Conservation (phyloP, 2,113 vertebrate species). For the Dasyprocta punctata region DNA sequence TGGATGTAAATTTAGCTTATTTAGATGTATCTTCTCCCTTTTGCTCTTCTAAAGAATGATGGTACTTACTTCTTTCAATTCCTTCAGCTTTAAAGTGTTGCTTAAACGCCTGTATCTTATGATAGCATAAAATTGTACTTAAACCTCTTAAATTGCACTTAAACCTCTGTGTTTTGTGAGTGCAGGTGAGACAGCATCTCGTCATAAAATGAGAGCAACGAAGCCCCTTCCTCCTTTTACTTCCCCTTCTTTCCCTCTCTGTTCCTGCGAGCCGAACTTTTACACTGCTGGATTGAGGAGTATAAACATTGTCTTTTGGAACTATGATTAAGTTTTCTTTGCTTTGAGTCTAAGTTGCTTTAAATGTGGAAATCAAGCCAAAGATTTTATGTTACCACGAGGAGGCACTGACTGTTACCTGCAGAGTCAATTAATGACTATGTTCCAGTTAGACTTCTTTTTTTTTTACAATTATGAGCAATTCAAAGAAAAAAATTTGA, state of each 20-base stretch:
- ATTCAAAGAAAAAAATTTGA: background rate
- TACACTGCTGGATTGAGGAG: background rate
- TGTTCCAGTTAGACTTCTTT: background rate
- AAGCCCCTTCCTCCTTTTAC: background rate
- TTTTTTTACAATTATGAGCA: too few species aligned
- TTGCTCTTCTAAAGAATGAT: background rate
- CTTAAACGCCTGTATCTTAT: background rate
- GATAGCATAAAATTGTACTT: background rate
- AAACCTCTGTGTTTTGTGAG: background rate
- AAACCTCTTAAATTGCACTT: background rate
- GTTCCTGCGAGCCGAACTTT: background rate
- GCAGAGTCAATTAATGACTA: background rate
- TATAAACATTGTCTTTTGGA: background rate
- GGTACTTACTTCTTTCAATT: background rate
- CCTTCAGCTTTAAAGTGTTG: background rate
- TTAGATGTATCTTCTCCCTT: background rate
- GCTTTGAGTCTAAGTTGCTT: constrained; percentile 23
- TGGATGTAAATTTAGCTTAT: background rate
- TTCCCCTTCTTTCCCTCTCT: background rate
- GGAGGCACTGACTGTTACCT: background rate
- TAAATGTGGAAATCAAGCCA: background rate
- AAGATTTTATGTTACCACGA: background rate
- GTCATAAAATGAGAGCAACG: background rate
- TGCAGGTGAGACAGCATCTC: background rate
- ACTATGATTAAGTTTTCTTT: background rate